Conservation (phyloP, 2,797 vertebrate genomes). For the Semaprochilodus insignis region DNA sequence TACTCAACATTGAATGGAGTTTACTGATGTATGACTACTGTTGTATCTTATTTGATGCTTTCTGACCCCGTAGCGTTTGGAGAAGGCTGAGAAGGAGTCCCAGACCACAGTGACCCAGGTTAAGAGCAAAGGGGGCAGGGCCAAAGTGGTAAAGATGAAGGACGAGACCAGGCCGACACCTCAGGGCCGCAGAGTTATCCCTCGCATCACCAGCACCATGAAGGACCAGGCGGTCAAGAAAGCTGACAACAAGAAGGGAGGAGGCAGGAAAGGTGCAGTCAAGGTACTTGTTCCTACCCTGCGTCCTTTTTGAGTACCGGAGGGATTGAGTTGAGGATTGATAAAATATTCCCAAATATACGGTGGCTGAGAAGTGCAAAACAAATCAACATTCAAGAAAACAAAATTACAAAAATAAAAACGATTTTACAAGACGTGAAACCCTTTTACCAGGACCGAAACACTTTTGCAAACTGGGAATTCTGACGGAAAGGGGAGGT, state of each 20-base stretch:
- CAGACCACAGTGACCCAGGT: slow-evolving; percentile 64
- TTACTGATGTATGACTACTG: neutral
- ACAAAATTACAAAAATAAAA: too few relatives aligned
- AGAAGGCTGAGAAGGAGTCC: slow-evolving; percentile 82
- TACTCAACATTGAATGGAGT: too few relatives aligned
- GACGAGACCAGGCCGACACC: slow-evolving; percentile 90
- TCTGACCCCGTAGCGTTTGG: slow-evolving; percentile 77
- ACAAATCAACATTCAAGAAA: too few relatives aligned
- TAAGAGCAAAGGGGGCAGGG: slow-evolving; percentile 79
- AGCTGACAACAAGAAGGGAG: slow-evolving; percentile 79
- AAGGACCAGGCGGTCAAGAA: slow-evolving; percentile 90
- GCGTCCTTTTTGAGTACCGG: too few relatives aligned
- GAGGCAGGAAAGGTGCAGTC: slow-evolving; percentile 79
- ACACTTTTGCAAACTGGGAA: too few relatives aligned
- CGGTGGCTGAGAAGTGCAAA: too few relatives aligned
- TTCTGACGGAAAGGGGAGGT: too few relatives aligned
- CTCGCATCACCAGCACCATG: slow-evolving; percentile 90
- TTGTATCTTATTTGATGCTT: neutral
- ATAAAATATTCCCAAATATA: too few relatives aligned
- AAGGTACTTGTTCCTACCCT: slow-evolving; percentile 1
- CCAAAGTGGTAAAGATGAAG: slow-evolving; percentile 82
- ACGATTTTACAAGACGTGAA: too few relatives aligned
- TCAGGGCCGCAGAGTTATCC: slow-evolving; percentile 86
- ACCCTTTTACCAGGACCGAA: too few relatives aligned
- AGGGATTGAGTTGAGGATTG: neutral